Base-by-base conservation (phyloP, 1,140 invertebrate species). In the Solenopsis fugax region DNA sequence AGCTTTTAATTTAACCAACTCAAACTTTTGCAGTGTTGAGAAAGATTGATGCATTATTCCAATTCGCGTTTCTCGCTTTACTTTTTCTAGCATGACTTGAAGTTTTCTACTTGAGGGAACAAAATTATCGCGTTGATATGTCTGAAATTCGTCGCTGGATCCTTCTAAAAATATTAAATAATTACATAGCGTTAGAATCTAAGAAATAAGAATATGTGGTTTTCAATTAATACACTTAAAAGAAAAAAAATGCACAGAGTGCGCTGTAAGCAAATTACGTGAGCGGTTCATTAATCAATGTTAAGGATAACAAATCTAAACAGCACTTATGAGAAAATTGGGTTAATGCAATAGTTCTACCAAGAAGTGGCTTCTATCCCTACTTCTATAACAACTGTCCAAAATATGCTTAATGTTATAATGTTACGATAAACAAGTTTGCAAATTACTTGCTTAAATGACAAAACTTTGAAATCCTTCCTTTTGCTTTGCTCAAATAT, bases 1-100 rank as follows among this genome's bases (percentile, higher is more conserved):
- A 48, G 13, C 10, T 56, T 45, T 81, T 56, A 81, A 41, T 81
- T 81, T 71, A 71, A 81, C 64, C 9, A 69, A 69, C 16, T 41
- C 37, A 45, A 81, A 71, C 21, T 81, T 65, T 41, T 2, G 21
- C 16, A 41, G 10, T 56, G n/a, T 71, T 2, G 50, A 56, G 37
- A 81, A 54, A 58, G 50, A 81, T 81, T 71, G 64, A 71, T 71
- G 78, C 21, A 37, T 81, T 81, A 71, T 71, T 45, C 18, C 34
- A 67, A 65, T 16, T 78, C 4, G 37, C 37, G 16, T 41, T 67
- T 71, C 9, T 69, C 34, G 16, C 16, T 24, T 3, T 81, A 6
- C 21, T 52, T 34, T 71, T 71, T 45, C 10, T 21, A 45, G 1
- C 50, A 45, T 50, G 24, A 77, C 10, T 62, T 45, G 50, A 67